phyloP scores from a whole-genome alignment of 2,797 vertebrate genomes.

The Pipistrellus nathusii region DNA sequence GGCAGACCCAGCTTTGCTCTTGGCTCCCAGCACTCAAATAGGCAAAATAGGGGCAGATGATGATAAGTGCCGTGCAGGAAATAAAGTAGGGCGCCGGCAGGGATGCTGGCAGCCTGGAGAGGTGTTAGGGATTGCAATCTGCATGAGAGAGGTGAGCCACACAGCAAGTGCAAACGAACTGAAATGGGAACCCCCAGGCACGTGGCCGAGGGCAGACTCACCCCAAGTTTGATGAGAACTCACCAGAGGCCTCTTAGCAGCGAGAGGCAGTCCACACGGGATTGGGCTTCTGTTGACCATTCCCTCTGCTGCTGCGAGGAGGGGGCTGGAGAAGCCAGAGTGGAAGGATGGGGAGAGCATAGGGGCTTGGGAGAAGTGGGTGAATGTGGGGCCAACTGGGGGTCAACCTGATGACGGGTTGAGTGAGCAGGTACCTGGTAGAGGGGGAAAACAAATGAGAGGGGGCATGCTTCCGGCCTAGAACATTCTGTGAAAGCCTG shows the following conservation, averaged over 20 bases:
- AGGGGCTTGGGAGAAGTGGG: not conserved
- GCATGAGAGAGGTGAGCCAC: not conserved
- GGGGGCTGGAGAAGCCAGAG: not conserved
- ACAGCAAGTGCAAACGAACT: not conserved
- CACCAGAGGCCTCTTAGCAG: not conserved
- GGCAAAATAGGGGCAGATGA: not conserved
- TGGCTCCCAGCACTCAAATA: accelerated
- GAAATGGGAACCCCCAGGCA: not conserved
- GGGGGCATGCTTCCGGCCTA: not conserved
- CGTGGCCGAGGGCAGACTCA: not conserved
- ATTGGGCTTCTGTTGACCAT: not conserved
- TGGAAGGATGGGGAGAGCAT: no score
- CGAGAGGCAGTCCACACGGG: not conserved
- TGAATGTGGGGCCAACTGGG: not conserved
- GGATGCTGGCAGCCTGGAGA: not conserved
- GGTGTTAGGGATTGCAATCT: not conserved
- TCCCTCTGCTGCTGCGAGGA: not conserved
- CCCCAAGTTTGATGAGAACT: not conserved
- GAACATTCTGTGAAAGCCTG: not conserved
- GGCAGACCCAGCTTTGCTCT: not conserved
- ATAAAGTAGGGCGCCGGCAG: not conserved
- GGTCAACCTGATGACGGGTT: not conserved
- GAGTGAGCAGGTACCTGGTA: not conserved
- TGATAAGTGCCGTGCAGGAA: not conserved
- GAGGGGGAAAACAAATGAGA: not conserved